A percentile compares a stretch with the other conserved stretches of the same genome.
Evolutionary conservation across 2,888 invertebrate genomes (phyloP).

Genomic region (Graphium colonna): DNA sequence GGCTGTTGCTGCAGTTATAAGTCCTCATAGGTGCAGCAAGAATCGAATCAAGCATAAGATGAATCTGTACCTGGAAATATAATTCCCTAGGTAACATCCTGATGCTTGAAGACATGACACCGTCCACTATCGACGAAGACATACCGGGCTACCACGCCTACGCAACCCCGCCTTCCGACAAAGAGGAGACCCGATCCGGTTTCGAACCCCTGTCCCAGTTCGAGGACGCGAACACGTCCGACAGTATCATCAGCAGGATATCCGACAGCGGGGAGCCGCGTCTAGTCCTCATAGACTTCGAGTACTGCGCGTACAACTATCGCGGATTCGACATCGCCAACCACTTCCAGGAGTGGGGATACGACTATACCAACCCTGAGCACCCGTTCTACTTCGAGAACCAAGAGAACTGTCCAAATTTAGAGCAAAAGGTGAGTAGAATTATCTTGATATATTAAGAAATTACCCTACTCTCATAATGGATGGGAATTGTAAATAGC

Average conservation of each 20-base stretch:
- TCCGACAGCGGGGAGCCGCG: conserved; percentile 78
- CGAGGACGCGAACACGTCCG: conserved; percentile 58
- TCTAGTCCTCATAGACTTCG: conserved; percentile 93
- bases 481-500: no score
- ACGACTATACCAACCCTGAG: conserved; percentile 90
- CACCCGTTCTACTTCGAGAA: conserved; percentile 88
- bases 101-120: conserved; percentile 57
- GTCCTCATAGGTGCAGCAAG: no score
- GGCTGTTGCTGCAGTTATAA: no score
- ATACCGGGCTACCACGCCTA: conserved; percentile 34
- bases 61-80: no score
- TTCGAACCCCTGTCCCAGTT: conserved; percentile 32
- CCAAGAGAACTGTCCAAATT: conserved; percentile 85
- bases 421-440: conserved; percentile 88
- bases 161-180: conserved; percentile 27
- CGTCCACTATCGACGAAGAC: conserved; percentile 39
- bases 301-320: conserved; percentile 95
- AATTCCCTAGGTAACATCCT: conserved; percentile 82
- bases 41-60: no score
- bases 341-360: conserved; percentile 95
- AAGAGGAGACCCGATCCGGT: conserved; percentile 30
- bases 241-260: conserved; percentile 52
- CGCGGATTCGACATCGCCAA: conserved; percentile 96
- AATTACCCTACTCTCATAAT: no score
- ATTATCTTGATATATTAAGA: no score